Evolutionary conservation across 53 echinoderm and acorn worm species (phyloP), one percentile per base, ranked within the genome.

Genomic region (Crossaster papposus): DNA sequence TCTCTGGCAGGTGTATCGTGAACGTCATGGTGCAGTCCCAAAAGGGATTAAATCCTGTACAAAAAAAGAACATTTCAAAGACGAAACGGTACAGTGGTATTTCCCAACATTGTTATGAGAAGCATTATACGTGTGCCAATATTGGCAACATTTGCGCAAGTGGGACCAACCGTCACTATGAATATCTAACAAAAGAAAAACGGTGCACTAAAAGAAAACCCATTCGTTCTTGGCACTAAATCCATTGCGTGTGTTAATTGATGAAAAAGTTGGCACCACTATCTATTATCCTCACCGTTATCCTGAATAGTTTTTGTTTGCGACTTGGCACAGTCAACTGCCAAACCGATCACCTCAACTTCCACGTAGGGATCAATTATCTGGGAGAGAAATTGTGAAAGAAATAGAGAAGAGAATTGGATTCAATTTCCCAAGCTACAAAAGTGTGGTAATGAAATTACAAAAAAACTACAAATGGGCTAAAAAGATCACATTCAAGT

Each of bases 301-400:
- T 99, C 99, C 83, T 99, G 96, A 32, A 96, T 93, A 30, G 99
- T 99, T 89, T 88, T 96, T 0, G 96, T 99, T 72, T 92, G 93
- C 64, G 93, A 93, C 80, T 94, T 99, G 33, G 92, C 88, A 74
- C 94, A 96, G 90, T 98, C 99, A 10, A 92, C 90, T 17, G 94
- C 90, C 28, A 99, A 73, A 5, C 96, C 96, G 15, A 99, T 81
- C 36, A 98, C 81, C 53, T 99, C 99, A 0, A 96, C 96, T 51
- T 99, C 99, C 54, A 99, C 96, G 72, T 96, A 99, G 11, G 99
- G 99, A 83, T 99, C 99, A 89, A 99, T 99, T 87, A 99, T 99
- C 99, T 96, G 77, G 18, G 44, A 81, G 64, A 35, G 75, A 74
- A 87, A 71, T 2, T 54, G 31, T 63, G 22, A 58, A 12, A 63